These are phyloP conservation scores for Sturmia bella DNA, from an alignment of 2,888 invertebrate species.

Conservation along the genomic window DNA sequence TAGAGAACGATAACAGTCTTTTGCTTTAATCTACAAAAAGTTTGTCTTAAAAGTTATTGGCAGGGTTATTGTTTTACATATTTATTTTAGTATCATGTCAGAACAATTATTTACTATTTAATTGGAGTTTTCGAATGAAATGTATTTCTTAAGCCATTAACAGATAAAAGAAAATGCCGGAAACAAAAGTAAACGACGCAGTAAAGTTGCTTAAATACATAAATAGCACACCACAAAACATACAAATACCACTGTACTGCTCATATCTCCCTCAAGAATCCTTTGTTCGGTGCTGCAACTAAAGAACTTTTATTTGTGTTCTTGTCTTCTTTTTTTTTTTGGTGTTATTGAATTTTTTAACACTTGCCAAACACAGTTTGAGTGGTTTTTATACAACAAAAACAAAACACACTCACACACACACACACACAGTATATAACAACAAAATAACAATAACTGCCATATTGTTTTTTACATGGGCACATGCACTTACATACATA, in stretches of 20 bases:
- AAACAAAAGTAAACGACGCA: background rate
- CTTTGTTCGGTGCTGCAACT: slow-evolving; percentile 9
- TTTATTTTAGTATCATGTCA: background rate
- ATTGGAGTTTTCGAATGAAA: background rate
- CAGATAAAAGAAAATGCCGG: background rate
- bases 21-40: no score
- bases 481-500: no score
- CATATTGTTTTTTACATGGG: slow-evolving; percentile 20
- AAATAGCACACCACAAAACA: background rate
- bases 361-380: slow-evolving; percentile 59
- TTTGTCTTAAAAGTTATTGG: no score
- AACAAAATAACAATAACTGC: slow-evolving; percentile 32
- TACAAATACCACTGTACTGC: no score
- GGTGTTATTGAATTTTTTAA: slow-evolving; percentile 57
- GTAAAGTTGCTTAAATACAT: background rate
- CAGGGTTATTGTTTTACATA: background rate
- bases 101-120: background rate
- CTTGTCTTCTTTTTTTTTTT: slow-evolving; percentile 15
- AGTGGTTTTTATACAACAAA: slow-evolving; percentile 35
- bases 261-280: background rate
- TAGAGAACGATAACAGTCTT: no score
- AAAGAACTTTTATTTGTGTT: slow-evolving; percentile 2
- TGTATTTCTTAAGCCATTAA: background rate
- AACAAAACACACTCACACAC: slow-evolving; percentile 13
- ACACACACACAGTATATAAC: slow-evolving; percentile 1